phyloP scores from a whole-genome alignment of 2,888 invertebrate genomes.

The Drosophila stalkeri region DNA sequence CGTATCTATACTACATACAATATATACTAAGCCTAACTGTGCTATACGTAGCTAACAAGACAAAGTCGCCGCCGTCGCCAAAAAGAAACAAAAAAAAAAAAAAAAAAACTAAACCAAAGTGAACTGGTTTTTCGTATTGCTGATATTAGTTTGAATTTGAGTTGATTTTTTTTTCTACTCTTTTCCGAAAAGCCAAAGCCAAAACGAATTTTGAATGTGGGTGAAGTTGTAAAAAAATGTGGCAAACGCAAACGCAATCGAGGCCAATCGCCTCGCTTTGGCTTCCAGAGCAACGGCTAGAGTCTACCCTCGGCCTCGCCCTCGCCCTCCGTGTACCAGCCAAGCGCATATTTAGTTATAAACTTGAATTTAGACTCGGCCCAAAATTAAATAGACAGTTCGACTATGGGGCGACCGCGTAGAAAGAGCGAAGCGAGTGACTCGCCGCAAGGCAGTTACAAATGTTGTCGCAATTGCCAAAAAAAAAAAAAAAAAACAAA shows the following conservation, averaged over 20 bases:
- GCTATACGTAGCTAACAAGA: constrained; percentile 39
- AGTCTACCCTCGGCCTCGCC: constrained; percentile 6
- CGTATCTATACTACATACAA: constrained; percentile 4
- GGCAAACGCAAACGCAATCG: constrained; percentile 71
- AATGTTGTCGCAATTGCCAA: constrained; percentile 40
- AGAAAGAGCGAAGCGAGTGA: constrained; percentile 22
- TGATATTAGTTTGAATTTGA: constrained; percentile 22
- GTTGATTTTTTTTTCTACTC: background rate
- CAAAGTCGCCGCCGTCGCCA: constrained; percentile 46
- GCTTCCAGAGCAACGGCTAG: constrained; percentile 35
- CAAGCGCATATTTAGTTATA: constrained; percentile 74
- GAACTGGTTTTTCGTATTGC: constrained; percentile 49
- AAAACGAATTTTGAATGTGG: constrained; percentile 78
- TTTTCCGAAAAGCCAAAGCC: constrained; percentile 62
- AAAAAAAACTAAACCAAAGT: constrained; percentile 48
- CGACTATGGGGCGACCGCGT: constrained; percentile 28
- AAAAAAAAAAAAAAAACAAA: constrained; percentile 6
- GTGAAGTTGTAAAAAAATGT: constrained; percentile 76
- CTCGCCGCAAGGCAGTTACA: constrained; percentile 28
- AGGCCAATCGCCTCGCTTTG: constrained; percentile 53
- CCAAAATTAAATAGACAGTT: constrained; percentile 66
- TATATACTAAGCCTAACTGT: background rate
- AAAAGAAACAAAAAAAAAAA: constrained; percentile 24
- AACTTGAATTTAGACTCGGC: constrained; percentile 73
- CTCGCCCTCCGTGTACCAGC: constrained; percentile 24